Conservation (phyloP, 1,140 invertebrate genomes). For the Agrilus planipennis region DNA sequence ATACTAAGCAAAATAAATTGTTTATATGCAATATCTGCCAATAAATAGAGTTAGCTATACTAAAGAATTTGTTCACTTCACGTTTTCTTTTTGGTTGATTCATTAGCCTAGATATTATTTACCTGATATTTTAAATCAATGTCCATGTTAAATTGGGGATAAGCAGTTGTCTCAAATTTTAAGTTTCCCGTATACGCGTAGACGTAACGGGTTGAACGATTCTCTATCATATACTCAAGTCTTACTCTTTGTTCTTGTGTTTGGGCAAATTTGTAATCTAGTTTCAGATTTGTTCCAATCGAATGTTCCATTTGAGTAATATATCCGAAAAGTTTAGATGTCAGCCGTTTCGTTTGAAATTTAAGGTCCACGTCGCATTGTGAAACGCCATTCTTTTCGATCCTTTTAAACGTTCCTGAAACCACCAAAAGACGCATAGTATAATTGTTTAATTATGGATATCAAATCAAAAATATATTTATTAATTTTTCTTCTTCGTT, state of each 20-base stretch:
- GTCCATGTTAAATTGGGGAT: constrained; percentile 62
- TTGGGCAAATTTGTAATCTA: constrained; percentile 56
- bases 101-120: constrained; percentile 28
- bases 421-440: constrained; percentile 11
- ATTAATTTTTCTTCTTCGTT: too few species aligned
- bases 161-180: constrained; percentile 56
- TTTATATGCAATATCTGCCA: too few species aligned
- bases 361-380: constrained; percentile 55
- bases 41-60: too few species aligned
- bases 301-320: constrained; percentile 43
- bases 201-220: constrained; percentile 49
- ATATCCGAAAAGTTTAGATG: constrained; percentile 54
- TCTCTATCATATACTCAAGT: constrained; percentile 49
- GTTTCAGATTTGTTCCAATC: constrained; percentile 43
- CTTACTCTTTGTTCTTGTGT: constrained; percentile 53
- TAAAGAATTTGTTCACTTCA: too few species aligned
- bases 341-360: constrained; percentile 56
- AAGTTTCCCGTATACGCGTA: constrained; percentile 42
- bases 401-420: constrained; percentile 39
- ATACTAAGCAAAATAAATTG: too few species aligned
- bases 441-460: too few species aligned
- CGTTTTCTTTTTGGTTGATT: too few species aligned
- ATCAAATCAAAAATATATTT: too few species aligned
- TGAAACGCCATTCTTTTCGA: constrained; percentile 52
- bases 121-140: constrained; percentile 51